These are phyloP conservation scores for Lutjanus campechanus DNA, from an alignment of 2,797 vertebrate genomes.

Conservation along the genomic window DNA sequence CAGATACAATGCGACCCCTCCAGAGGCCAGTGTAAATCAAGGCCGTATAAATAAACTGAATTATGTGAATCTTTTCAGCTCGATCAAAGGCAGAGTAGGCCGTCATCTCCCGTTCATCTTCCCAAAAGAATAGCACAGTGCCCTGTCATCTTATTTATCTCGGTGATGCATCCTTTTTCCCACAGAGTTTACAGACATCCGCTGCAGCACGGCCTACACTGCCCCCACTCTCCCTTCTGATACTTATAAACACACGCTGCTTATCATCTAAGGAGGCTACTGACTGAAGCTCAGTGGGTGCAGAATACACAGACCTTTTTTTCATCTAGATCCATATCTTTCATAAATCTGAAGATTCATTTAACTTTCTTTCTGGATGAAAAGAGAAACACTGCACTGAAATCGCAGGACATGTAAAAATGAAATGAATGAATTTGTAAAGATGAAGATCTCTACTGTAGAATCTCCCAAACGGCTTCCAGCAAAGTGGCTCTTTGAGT, in stretches of 20 bases:
- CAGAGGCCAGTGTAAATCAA: constrained; percentile 31
- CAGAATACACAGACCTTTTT: constrained; percentile 3
- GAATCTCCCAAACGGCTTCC: too few species aligned
- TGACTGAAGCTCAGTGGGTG: constrained; percentile 25
- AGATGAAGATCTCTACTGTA: neutral
- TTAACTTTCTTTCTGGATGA: neutral
- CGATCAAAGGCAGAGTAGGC: constrained; percentile 48
- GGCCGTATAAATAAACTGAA: constrained; percentile 31
- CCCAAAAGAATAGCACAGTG: constrained; percentile 28
- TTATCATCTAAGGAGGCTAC: constrained; percentile 38
- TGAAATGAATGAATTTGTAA: neutral
- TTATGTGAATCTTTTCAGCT: constrained; percentile 38
- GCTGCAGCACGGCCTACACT: constrained; percentile 4
- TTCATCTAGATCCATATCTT: neutral
- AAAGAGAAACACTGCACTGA: neutral
- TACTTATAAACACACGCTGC: constrained; percentile 10
- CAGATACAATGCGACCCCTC: constrained; percentile 35
- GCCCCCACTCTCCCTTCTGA: constrained; percentile 2
- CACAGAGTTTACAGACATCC: constrained; percentile 28
- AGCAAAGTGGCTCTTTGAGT: neutral
- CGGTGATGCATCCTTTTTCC: constrained; percentile 37
- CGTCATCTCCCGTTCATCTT: constrained; percentile 39
- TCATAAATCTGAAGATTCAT: constrained; percentile 16
- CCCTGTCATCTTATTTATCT: constrained; percentile 57
- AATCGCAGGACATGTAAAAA: neutral